A percentile compares a stretch with the other conserved stretches of the same genome.
Evolutionary conservation across 2,797 vertebrate genomes (phyloP).

Genomic region (Girardinus metallicus): DNA sequence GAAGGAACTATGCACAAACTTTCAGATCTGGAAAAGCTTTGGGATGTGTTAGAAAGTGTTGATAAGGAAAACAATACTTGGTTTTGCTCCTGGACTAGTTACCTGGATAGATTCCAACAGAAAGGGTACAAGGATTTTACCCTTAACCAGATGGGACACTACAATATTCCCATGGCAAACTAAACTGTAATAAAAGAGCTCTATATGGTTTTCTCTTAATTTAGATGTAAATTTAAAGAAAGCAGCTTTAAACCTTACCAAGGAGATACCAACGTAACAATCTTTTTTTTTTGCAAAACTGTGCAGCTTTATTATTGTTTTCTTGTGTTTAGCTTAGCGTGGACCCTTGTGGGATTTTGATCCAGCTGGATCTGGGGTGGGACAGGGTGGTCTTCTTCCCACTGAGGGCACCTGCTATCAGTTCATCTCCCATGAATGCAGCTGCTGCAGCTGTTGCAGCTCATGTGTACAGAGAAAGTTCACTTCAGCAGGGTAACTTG

Average conservation of each 20-base stretch:
- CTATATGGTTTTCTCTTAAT: neutral
- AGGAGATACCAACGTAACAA: neutral
- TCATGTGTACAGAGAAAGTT: conserved; percentile 2
- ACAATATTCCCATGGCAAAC: neutral
- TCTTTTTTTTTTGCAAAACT: neutral
- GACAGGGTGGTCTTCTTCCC: conserved; percentile 21
- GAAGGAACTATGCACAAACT: neutral
- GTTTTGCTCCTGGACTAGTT: neutral
- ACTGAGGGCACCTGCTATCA: conserved; percentile 26
- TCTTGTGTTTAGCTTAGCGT: neutral
- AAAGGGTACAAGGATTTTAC: neutral
- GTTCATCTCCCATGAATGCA: conserved; percentile 19
- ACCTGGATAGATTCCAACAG: neutral
- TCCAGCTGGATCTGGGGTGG: conserved; percentile 4
- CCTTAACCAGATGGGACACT: neutral
- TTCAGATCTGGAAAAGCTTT: neutral
- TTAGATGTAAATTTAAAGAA: neutral
- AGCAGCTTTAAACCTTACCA: neutral
- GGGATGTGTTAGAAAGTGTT: neutral
- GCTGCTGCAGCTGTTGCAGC: conserved; percentile 34
- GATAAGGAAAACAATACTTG: neutral
- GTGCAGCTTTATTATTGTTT: neutral
- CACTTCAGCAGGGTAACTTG: conserved; percentile 1
- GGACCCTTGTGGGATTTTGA: neutral
- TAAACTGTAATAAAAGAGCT: neutral